These are phyloP conservation scores for Latrodectus hesperus DNA, from an alignment of 2,888 invertebrate genomes.

Conservation along the genomic window DNA sequence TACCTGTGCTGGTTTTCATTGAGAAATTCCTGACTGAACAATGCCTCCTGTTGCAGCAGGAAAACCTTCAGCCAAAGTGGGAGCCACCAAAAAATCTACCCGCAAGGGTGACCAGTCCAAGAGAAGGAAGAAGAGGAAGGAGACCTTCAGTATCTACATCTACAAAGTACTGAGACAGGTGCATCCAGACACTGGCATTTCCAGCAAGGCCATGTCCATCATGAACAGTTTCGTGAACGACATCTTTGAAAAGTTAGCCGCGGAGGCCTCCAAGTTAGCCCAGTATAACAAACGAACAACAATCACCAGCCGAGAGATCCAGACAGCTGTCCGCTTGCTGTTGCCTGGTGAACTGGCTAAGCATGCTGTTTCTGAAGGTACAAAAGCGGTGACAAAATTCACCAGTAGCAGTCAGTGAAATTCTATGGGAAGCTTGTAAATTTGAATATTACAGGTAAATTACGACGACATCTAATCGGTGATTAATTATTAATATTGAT, in stretches of 20 bases:
- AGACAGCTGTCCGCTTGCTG: conserved; percentile 81
- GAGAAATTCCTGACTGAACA: too few species aligned
- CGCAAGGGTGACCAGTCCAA: too few species aligned
- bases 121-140: conserved; percentile 73
- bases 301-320: conserved; percentile 82
- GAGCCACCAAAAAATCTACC: too few species aligned
- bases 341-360: conserved; percentile 84
- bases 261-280: conserved; percentile 81
- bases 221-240: conserved; percentile 86
- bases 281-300: conserved; percentile 79
- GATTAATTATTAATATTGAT: too few species aligned
- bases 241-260: conserved; percentile 83
- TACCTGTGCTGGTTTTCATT: too few species aligned
- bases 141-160: conserved; percentile 74
- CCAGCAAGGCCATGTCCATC: conserved; percentile 77
- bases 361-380: conserved; percentile 82
- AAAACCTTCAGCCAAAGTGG: too few species aligned
- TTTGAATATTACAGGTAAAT: too few species aligned
- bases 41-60: too few species aligned
- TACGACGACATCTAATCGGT: too few species aligned
- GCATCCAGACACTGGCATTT: conserved; percentile 76
- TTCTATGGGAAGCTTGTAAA: too few species aligned
- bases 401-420: conserved; percentile 73
- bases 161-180: conserved; percentile 75
- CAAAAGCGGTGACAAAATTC: conserved; percentile 80